Evolutionary conservation across 2,113 vertebrate genomes (phyloP), one percentile per base, ranked within the genome.

Genomic region (Sakesphorus luctuosus): DNA sequence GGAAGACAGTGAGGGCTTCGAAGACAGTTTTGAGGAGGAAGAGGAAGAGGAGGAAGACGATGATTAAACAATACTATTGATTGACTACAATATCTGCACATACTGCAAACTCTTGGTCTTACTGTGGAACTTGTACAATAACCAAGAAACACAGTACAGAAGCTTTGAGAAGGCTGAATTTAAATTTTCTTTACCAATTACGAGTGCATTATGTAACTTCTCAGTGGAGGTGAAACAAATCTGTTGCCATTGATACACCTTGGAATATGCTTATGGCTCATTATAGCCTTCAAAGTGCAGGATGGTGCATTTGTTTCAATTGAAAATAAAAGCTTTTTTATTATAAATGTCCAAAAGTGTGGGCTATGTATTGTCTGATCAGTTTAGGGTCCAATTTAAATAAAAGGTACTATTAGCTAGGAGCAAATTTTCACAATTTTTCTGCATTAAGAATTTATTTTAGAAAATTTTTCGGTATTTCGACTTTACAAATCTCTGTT

Each of bases 1-100:
- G 96, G 99, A 99, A 90, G 99, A 99, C 97, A 99, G 99, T 3
- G 99, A 99, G n/a, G 99, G 99, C 95, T 99, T 99, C 84, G 99
- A 99, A 98, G 99, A 99, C 82, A 99, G 99, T 50, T 99, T 99
- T 93, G 99, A 99, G 36, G 99, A 99, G 14, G 99, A 99, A 2
- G 99, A 99, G 74, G 99, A 99, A 66, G 99, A 99, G 59, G 98
- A 98, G 24, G 98, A 98, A 93, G 98, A 99, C 21, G 96, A 97
- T 12, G 91, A 96, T 94, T 98, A 96, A 97, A 94, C 92, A 94
- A 28, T 89, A 31, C 91, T 95, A 6, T 93, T 85, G 90, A 94
- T 59, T 92, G 95, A 97, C 92, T 97, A 93, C 82, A 81, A 9
- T 89, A 71, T 91, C 97, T 96, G 94, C 97, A 97, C 93, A 97